Percentiles rank a stretch among this genome's conserved stretches.
phyloP scores from a whole-genome alignment of 2,888 invertebrate genomes.

The Rotaria sp. region DNA sequence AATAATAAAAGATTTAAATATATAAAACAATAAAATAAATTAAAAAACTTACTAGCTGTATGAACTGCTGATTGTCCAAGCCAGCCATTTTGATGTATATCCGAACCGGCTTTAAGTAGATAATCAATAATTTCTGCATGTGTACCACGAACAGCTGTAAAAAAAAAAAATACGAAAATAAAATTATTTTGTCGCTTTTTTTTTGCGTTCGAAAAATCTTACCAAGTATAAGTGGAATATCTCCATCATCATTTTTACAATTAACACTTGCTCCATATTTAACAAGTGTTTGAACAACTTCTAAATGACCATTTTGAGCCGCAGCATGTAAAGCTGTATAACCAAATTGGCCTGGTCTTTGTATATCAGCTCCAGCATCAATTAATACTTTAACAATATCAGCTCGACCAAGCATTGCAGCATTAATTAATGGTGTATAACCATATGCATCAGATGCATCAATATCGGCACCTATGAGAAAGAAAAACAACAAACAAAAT shows the following conservation, averaged over 20 bases:
- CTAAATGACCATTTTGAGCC: slow-evolving; percentile 38
- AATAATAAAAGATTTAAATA: background rate
- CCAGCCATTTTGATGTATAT: slow-evolving; percentile 21
- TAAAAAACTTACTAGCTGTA: background rate
- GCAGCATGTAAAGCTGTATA: slow-evolving; percentile 40
- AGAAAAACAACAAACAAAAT: background rate
- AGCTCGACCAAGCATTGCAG: background rate
- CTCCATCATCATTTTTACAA: slow-evolving; percentile 39
- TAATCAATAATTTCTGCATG: slow-evolving; percentile 24
- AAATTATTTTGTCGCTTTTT: background rate
- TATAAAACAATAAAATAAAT: background rate
- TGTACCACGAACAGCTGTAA: slow-evolving; percentile 20
- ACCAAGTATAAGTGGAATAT: slow-evolving; percentile 37
- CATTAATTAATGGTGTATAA: slow-evolving; percentile 40
- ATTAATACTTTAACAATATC: slow-evolving; percentile 36
- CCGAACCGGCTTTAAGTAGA: background rate
- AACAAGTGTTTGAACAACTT: slow-evolving; percentile 34
- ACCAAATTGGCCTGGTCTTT: slow-evolving; percentile 33
- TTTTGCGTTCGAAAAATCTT: background rate
- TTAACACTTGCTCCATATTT: slow-evolving; percentile 38
- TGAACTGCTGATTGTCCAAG: background rate
- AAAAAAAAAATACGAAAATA: background rate
- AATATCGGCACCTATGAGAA: slow-evolving; percentile 33
- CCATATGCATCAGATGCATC: slow-evolving; percentile 39
- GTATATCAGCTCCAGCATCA: slow-evolving; percentile 38